These are phyloP conservation scores for Alligator sinensis DNA, from an alignment of 2,113 vertebrate genomes.

Conservation along the genomic window DNA sequence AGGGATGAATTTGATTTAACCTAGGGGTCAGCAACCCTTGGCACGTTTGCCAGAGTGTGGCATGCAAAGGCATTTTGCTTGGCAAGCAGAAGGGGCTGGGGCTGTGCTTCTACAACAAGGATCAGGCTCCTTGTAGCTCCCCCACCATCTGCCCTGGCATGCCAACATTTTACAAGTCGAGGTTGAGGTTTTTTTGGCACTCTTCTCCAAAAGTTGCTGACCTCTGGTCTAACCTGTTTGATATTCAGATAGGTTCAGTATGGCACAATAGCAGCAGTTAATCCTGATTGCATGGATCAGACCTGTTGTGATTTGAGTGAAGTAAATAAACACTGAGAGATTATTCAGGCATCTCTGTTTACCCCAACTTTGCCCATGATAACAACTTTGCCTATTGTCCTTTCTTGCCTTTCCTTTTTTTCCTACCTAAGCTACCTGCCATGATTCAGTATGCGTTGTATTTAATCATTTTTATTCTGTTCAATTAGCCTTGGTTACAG, in stretches of 20 bases:
- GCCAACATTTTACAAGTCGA: too few relatives aligned
- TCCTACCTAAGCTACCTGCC: neutral
- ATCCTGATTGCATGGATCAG: fast-evolving
- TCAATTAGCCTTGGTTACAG: neutral
- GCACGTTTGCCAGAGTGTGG: too few relatives aligned
- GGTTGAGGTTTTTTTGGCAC: too few relatives aligned
- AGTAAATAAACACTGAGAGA: neutral
- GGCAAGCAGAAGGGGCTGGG: too few relatives aligned
- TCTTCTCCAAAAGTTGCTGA: too few relatives aligned
- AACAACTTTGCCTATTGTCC: neutral
- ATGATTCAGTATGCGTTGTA: neutral
- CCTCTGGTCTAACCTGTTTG: neutral
- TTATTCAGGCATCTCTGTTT: neutral
- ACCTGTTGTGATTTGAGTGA: neutral
- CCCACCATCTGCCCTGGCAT: too few relatives aligned
- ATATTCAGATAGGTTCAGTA: neutral
- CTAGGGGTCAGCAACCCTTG: too few relatives aligned
- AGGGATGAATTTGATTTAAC: neutral
- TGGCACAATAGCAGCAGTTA: neutral
- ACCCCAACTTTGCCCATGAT: neutral
- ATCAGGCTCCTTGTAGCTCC: too few relatives aligned
- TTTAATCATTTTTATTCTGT: neutral
- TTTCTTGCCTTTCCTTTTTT: neutral
- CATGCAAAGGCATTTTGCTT: too few relatives aligned
- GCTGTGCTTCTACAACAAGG: too few relatives aligned